Base-by-base conservation (phyloP, 2,888 invertebrate species). In the Mimas tiliae region DNA sequence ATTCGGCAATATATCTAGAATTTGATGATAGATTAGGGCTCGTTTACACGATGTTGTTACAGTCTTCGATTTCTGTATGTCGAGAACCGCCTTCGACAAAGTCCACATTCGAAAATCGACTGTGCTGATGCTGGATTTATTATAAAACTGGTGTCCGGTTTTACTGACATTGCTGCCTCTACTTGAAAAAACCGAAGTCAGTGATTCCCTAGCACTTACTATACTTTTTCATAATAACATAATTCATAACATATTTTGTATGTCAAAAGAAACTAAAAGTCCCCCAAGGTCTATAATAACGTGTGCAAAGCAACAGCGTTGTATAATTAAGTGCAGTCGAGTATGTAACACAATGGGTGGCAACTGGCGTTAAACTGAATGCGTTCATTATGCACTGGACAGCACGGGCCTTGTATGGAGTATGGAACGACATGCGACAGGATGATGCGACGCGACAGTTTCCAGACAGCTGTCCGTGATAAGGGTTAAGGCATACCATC, bases 371-470 rank as follows among this genome's bases (percentile, higher is more conserved):
- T 50, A 50, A 16, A 50, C 19, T 9, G 78, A 84, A 84, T 81
- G 75, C 74, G 66, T 73, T 79, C 79, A 84, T 83, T 84, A 84
- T 78, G 76, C 82, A 70, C 77, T 66, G 74, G 67, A 38, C 58
- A 38, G 58, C 16, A 38, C 58, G 11, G 50, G 58, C 58, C 42
- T 58, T 58, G 58, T 55, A 11, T 38, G 38, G 38, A 3, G 58
- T 55, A 11, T 38, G 38, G 38, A 3, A n/a, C 16, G 48, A 27
- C 27, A 4, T 27, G 51, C 51, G 52, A 52, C 52, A 53, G 33
- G 33, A 53, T n/a, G 53, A 38, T 19, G 12, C 16, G 38, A 42
- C 38, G 12, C 16, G 38, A 42, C 42, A 38, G 19, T 38, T 38
- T 19, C 50, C 55, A 58, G 58, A 58, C 58, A 58, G 55, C 55